These are phyloP conservation scores for Coreius guichenoti DNA, from an alignment of 2,797 vertebrate species.

Conservation along the genomic window DNA sequence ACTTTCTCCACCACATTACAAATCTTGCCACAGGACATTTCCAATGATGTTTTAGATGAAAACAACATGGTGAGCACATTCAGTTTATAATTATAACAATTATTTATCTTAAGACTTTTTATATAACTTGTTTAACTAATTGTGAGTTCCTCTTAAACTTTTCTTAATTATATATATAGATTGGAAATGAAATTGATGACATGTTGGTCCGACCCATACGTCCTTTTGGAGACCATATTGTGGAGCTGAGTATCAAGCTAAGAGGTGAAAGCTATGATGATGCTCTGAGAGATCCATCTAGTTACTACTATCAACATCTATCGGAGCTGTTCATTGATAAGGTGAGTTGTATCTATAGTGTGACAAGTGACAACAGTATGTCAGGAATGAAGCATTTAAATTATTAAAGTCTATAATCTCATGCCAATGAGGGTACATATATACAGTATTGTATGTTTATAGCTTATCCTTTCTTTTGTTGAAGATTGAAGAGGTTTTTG, in stretches of 20 bases:
- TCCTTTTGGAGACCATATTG: constrained; percentile 80
- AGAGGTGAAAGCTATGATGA: constrained; percentile 80
- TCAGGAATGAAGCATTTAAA: background rate
- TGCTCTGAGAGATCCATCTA: constrained; percentile 82
- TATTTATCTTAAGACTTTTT: background rate
- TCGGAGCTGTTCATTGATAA: constrained; percentile 81
- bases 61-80: constrained; percentile 78
- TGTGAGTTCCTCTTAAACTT: constrained; percentile 2
- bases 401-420: background rate
- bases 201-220: constrained; percentile 69
- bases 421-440: background rate
- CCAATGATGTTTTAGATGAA: constrained; percentile 59
- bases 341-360: constrained; percentile 70
- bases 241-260: constrained; percentile 88
- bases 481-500: constrained; percentile 86
- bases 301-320: constrained; percentile 78
- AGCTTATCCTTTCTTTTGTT: background rate
- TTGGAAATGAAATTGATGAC: constrained; percentile 86
- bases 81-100: background rate
- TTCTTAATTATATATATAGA: constrained; percentile 70
- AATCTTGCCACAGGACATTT: constrained; percentile 53
- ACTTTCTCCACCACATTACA: constrained; percentile 26
- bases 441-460: background rate
- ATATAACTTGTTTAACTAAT: background rate
- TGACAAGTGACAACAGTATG: background rate